phyloP scores from a whole-genome alignment of 2,888 invertebrate species.

The Geotrupes spiniger region DNA sequence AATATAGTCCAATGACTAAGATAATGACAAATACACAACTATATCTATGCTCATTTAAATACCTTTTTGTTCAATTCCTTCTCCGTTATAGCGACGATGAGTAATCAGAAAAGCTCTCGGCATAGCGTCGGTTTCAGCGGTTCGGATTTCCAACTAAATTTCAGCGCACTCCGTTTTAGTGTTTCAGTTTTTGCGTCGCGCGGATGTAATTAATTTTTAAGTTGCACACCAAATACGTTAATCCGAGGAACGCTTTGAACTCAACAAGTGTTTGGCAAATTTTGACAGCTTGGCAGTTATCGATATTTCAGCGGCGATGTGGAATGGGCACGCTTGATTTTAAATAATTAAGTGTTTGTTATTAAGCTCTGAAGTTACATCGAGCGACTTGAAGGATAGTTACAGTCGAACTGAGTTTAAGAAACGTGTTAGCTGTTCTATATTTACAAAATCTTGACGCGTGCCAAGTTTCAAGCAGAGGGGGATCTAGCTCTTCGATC shows the following conservation, averaged over 20 bases:
- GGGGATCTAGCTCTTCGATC: constrained; percentile 25
- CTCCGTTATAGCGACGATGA: constrained; percentile 56
- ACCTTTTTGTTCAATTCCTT: constrained; percentile 49
- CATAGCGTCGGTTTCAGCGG: constrained; percentile 46
- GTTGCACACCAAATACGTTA: neutral
- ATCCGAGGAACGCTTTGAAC: constrained; percentile 3
- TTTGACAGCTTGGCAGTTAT: constrained; percentile 30
- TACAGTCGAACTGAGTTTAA: constrained; percentile 44
- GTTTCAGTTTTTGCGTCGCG: constrained; percentile 1
- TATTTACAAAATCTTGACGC: constrained; percentile 50
- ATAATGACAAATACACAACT: too few relatives aligned
- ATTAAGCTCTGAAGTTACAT: neutral
- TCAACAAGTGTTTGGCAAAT: constrained; percentile 30
- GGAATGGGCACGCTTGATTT: constrained; percentile 6
- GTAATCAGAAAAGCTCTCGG: constrained; percentile 64
- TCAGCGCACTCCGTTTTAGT: constrained; percentile 11
- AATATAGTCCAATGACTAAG: too few relatives aligned
- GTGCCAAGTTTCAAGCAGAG: constrained; percentile 50
- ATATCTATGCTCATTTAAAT: constrained; percentile 5
- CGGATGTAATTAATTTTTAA: constrained; percentile 7
- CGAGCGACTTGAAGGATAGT: constrained; percentile 29
- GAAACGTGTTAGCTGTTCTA: constrained; percentile 50
- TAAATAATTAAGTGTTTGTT: neutral
- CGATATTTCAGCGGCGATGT: neutral
- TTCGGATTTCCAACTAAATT: constrained; percentile 20